phyloP scores from a whole-genome alignment of 2,888 invertebrate species.

The Ischnus inquisitorius region DNA sequence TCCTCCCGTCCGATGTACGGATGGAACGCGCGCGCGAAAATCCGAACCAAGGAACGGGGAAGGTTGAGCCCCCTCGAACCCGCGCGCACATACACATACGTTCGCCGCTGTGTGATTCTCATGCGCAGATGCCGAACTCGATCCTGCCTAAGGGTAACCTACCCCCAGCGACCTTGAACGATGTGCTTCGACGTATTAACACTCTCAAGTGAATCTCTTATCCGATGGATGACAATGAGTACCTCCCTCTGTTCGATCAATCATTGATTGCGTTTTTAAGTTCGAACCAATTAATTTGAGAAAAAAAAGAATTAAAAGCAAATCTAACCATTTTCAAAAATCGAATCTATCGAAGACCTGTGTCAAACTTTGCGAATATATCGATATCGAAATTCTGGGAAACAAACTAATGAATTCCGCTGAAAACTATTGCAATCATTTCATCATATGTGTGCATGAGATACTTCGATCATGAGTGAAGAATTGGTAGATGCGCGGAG shows the following conservation, averaged over 20 bases:
- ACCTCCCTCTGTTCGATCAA: background rate
- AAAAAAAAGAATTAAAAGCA: background rate
- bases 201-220: background rate
- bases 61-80: conserved; percentile 25
- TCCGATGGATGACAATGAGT: background rate
- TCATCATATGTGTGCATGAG: background rate
- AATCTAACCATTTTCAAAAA: background rate
- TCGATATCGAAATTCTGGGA: background rate
- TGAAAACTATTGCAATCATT: conserved; percentile 26
- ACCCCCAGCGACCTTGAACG: conserved; percentile 78
- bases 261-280: background rate
- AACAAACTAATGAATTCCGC: background rate
- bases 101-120: background rate
- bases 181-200: conserved; percentile 59
- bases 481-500: background rate
- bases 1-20: conserved; percentile 5
- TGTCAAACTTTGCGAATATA: no score
- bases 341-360: background rate
- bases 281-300: background rate
- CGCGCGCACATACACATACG: conserved; percentile 19
- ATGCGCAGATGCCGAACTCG: conserved; percentile 77
- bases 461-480: background rate
- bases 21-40: conserved; percentile 30
- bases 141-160: conserved; percentile 76
- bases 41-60: conserved; percentile 72